Evolutionary conservation across 35 echinoderm and acorn worm species (phyloP).

Genomic region (Heliocidaris erythrogramma): DNA sequence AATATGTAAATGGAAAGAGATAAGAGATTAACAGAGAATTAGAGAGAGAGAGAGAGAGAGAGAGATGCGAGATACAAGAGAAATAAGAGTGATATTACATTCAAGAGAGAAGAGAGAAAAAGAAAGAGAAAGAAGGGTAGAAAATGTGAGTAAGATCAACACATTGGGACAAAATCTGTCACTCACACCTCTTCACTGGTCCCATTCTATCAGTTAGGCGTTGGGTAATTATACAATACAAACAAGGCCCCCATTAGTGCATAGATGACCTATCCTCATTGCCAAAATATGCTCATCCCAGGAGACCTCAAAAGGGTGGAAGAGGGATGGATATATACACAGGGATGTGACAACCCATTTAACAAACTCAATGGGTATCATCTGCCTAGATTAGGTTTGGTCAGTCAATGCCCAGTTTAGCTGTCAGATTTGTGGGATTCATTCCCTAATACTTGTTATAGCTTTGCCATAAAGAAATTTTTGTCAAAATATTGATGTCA

Average conservation of each 20-base stretch:
- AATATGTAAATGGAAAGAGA: neutral
- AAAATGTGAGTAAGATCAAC: neutral
- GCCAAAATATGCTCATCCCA: neutral
- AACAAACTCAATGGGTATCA: neutral
- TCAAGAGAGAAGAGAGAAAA: neutral
- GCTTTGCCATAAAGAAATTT: too few species aligned
- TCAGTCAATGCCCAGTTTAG: neutral
- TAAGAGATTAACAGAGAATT: too few species aligned
- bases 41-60: neutral
- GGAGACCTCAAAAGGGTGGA: neutral
- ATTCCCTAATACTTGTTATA: neutral
- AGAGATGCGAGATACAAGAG: neutral
- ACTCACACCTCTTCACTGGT: neutral
- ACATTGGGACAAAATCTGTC: conserved; percentile 9
- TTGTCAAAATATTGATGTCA: too few species aligned
- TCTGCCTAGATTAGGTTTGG: neutral
- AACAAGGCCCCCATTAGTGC: conserved; percentile 18
- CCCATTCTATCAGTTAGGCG: conserved; percentile 13
- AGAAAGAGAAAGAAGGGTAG: neutral
- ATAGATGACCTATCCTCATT: neutral
- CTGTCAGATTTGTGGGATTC: neutral
- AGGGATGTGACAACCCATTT: neutral
- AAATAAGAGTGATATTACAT: neutral
- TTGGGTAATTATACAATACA: conserved; percentile 37
- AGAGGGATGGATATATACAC: neutral